Base-by-base conservation (phyloP, 2,113 vertebrate genomes). In the Pelecanus crispus region DNA sequence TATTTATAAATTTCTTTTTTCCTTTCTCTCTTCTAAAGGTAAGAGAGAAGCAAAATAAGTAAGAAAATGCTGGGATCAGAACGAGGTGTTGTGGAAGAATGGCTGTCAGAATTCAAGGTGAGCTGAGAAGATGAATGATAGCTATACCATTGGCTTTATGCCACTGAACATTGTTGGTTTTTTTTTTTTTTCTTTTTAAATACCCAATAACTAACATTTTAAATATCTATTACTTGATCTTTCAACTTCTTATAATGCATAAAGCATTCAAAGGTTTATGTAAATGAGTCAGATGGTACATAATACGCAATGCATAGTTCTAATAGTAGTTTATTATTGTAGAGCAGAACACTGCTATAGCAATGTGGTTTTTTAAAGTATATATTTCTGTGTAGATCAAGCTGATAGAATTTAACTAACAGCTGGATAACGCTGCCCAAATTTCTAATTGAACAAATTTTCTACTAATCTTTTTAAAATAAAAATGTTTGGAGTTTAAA, bases 61-160 rank as follows among this genome's bases (percentile, higher is more conserved):
- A 97, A 98, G 96, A 99, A 99, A 98, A 99, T 99, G 99, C 98
- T 99, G 98, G 98, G 98, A 97, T 98, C 99, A 94, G 99, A 99
- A 98, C 98, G 98, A 90, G 97, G 98, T 77, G 98, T 99, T 29
- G 99, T 99, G 59, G 99, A 99, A 98, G 99, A 99, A 99, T 99
- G 99, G 99, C 98, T 99, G 94, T 99, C 99, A 91, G 99, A 99
- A 98, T 99, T 99, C 99, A 99, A 99, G 99, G 99, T 99, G 97
- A 98, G 79, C n/a, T 86, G 53, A 86, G 79, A 62, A 66, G 79
- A 81, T 47, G 21, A 53, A 77, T 90, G 55, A 45, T 70, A 42
- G 6, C 52, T 62, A 31, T 81, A 74, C 13, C 10, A 7, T 42
- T 91, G 18, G 18, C 45, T 77, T 73, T 61, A 49, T 73, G 45